Base-by-base conservation (phyloP, 1,140 invertebrate species). In the Drosophila nasuta region DNA sequence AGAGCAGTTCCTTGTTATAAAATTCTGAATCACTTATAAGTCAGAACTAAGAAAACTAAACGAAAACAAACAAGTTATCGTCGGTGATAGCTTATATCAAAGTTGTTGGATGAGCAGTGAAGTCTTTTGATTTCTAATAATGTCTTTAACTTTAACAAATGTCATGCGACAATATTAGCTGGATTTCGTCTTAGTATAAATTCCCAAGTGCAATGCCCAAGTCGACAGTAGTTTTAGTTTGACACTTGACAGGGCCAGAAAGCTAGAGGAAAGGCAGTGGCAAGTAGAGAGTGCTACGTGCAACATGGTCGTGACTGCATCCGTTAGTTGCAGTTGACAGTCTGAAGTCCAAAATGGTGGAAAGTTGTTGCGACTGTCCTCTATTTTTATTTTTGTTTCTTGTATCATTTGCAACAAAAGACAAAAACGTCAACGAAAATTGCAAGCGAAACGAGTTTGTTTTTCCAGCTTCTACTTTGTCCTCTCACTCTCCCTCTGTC, bases 381-480 rank as follows among this genome's bases (percentile, higher is more conserved):
- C 6, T 28, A 13, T 33, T 52, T 52, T 49, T 49, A 28, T 20
- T 51, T 25, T 28, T 51, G 11, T 30, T 30, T 66, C 11, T 20
- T 46, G 38, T 77, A 70, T 78, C 75, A 81, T 82, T 77, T 69
- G 70, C 58, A 41, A 71, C 80, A 65, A 64, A 70, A 67, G 65
- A 82, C 78, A 81, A 66, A 25, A 77, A 41, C 59, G 80, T 67
- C 62, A 79, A 60, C 71, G 62, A 78, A 59, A 82, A 76, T 72
- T 77, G 63, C 74, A 51, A 59, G 48, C 58, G 70, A 65, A 78
- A 75, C 75, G 65, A 65, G 65, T 70, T 62, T 38, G 57, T 54
- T 60, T 54, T 60, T 49, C 33, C 38, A 57, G 66, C 35, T 51
- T 41, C 33, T 57, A 51, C 72, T 70, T 70, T 75, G 72, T 75